Evolutionary conservation across 2,888 invertebrate species (phyloP).

Genomic region (Trissoscelio sp.): DNA sequence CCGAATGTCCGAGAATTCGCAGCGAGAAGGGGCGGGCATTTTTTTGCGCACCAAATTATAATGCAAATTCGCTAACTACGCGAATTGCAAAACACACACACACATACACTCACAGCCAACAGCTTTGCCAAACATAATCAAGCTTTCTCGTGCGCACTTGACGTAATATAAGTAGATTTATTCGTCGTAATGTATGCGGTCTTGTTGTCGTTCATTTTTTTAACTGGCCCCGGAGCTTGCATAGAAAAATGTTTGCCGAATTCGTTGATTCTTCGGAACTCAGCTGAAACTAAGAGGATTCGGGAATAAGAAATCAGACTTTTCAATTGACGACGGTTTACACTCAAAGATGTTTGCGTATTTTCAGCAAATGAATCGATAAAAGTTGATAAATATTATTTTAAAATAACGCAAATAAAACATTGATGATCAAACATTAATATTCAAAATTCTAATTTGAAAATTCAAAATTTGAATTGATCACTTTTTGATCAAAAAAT

Average conservation of each 20-base stretch:
- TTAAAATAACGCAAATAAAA: no score
- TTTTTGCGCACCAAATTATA: constrained; percentile 5
- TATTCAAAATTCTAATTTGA: no score
- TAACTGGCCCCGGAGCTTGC: neutral
- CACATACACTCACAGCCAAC: neutral
- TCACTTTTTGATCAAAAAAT: no score
- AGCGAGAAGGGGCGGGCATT: neutral
- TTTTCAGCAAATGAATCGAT: no score
- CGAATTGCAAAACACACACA: neutral
- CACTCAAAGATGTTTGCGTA: no score
- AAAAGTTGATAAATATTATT: no score
- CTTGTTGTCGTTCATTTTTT: constrained; percentile 20
- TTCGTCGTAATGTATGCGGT: constrained; percentile 23
- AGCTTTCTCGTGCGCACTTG: neutral
- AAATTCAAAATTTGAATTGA: no score
- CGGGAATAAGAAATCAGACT: neutral
- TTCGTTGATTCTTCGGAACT: neutral
- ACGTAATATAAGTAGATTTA: constrained; percentile 31
- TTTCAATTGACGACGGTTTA: neutral
- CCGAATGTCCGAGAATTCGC: constrained; percentile 5
- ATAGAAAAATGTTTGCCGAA: neutral
- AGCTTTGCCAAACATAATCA: constrained; percentile 3
- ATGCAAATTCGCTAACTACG: neutral
- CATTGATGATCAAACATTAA: no score
- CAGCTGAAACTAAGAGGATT: neutral